These are phyloP conservation scores for Aphelocoma californica DNA, from an alignment of 2,797 vertebrate genomes.

Conservation along the genomic window DNA sequence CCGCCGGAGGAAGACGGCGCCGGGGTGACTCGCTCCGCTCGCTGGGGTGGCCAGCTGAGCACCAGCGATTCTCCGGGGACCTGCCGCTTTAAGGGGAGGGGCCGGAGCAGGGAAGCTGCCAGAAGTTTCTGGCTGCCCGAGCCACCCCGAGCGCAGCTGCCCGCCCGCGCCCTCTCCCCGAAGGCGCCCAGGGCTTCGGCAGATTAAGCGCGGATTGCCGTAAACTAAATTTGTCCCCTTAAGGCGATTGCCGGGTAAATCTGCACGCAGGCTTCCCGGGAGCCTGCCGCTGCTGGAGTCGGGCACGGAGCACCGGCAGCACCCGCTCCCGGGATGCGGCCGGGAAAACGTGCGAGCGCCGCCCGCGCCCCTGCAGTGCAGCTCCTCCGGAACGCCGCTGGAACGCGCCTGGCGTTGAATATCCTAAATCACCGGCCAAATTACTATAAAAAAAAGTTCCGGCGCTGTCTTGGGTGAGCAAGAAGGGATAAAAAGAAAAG, in stretches of 20 bases:
- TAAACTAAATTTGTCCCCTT: slow-evolving; percentile 18
- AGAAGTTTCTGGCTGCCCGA: slow-evolving; percentile 43
- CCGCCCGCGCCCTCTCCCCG: neutral
- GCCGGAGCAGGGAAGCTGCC: neutral
- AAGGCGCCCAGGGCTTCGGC: neutral
- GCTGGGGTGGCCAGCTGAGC: accelerated
- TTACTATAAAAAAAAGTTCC: neutral
- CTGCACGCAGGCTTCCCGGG: neutral
- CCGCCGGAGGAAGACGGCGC: accelerated
- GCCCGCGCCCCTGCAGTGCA: neutral
- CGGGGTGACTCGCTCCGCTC: accelerated
- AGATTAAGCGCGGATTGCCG: slow-evolving; percentile 9
- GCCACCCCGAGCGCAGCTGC: neutral
- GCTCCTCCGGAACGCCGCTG: neutral
- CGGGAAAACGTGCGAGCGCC: neutral
- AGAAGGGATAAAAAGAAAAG: neutral
- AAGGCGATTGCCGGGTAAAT: slow-evolving; percentile 39
- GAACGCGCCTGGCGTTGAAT: accelerated
- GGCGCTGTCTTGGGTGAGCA: neutral
- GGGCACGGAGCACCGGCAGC: neutral
- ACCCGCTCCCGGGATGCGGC: neutral
- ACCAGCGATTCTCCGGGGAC: accelerated
- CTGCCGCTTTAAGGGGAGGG: slow-evolving; percentile 25
- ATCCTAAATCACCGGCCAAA: accelerated
- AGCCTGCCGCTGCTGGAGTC: neutral